Conservation (phyloP, 92 coral and sea anemone genomes). For the Phenganax marumi region DNA sequence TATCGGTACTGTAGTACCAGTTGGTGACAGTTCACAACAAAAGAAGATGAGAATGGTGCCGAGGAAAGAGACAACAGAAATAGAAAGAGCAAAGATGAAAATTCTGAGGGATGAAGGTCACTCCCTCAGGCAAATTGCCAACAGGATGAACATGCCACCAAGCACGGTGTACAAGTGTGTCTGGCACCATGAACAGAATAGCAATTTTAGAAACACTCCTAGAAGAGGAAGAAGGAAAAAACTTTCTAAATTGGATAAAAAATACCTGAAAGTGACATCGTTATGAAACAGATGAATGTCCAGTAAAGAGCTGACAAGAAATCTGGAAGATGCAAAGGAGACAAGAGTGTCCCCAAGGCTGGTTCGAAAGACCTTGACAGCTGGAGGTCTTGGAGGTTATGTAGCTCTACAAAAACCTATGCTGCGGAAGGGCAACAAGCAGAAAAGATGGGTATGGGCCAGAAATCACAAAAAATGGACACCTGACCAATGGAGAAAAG, state of each 20-base stretch:
- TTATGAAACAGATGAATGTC: slow-evolving; percentile 8
- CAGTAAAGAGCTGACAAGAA: not conserved
- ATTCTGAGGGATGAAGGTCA: no score
- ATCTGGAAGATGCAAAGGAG: not conserved
- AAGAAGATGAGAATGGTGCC: no score
- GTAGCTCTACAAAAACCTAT: not conserved
- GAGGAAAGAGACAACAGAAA: no score
- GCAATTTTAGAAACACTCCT: no score
- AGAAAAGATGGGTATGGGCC: not conserved
- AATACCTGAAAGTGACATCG: slow-evolving; percentile 37
- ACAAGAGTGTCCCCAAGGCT: not conserved
- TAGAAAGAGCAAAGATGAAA: no score
- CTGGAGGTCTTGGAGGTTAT: not conserved
- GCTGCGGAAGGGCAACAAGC: not conserved
- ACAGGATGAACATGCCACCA: no score
- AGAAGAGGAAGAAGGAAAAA: slow-evolving; percentile 27
- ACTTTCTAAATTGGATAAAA: slow-evolving; percentile 33
- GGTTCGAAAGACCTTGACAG: no score
- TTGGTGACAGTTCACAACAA: no score
- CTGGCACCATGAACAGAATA: no score
- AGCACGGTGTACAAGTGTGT: no score
- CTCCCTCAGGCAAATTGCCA: no score
- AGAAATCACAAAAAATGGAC: not conserved
- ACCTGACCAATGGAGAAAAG: not conserved
- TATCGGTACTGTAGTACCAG: no score